Evolutionary conservation across 2,797 vertebrate species (phyloP).

Genomic region (Xenentodon cancila): DNA sequence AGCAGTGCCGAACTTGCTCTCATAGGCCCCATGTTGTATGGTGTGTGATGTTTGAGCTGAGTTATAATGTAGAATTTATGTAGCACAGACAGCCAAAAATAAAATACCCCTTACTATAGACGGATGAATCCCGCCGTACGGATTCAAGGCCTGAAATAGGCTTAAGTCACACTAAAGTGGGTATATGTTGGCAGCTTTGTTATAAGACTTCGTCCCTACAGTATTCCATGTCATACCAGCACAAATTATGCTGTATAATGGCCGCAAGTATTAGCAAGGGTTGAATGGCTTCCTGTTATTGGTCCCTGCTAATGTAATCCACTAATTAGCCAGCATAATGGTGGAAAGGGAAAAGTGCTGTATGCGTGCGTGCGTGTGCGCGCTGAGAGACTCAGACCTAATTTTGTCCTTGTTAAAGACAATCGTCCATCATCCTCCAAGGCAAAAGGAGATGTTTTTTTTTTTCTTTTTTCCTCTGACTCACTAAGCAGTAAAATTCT

Average conservation of each 20-base stretch:
- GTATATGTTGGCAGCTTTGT: conserved; percentile 6
- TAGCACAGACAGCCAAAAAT: conserved; percentile 1
- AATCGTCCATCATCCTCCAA: conserved; percentile 47
- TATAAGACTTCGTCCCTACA: conserved; percentile 9
- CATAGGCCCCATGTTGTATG: neutral
- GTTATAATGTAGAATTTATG: conserved; percentile 13
- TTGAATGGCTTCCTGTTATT: conserved; percentile 42
- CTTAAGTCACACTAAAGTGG: conserved; percentile 4
- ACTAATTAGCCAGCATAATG: conserved; percentile 53
- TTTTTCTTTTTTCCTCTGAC: conserved; percentile 35
- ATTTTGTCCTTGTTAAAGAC: conserved; percentile 59
- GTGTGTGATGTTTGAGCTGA: conserved; percentile 12
- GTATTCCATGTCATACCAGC: conserved; percentile 19
- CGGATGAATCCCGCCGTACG: neutral
- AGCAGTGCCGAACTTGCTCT: neutral
- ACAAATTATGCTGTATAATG: conserved; percentile 33
- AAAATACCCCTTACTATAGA: neutral
- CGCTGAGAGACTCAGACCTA: conserved; percentile 52
- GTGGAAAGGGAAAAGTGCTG: conserved; percentile 32
- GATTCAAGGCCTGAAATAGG: conserved; percentile 2
- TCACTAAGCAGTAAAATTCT: conserved; percentile 52
- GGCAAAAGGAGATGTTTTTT: conserved; percentile 37
- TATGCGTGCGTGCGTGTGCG: conserved; percentile 22
- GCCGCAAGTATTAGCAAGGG: conserved; percentile 36
- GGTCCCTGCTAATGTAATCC: conserved; percentile 55